Evolutionary conservation across 1,140 invertebrate genomes (phyloP), one percentile per base, ranked within the genome.

Genomic region (Plodia interpunctella): DNA sequence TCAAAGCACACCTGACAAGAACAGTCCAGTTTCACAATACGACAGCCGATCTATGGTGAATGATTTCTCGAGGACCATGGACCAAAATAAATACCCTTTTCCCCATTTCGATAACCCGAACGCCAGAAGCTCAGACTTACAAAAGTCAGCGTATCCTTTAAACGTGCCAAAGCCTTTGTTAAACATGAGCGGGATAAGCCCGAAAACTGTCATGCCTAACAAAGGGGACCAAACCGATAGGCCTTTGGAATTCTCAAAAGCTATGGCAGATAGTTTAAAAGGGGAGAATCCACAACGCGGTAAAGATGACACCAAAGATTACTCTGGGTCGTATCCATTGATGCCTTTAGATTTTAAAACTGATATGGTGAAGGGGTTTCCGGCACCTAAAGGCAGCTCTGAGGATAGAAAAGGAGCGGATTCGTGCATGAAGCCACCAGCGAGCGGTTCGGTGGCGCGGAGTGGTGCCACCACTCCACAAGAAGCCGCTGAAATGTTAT

Each of bases 401-500:
- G 86, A 89, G 38, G 78, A 86, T 50, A 81, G 88, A 28, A 89
- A 89, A 60, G 80, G 83, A 0, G 76, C 85, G 0, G 87, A 90
- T 60, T 74, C 83, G 6, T 84, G 82, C 57, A 90, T 90, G 87
- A 89, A 90, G 59, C 87, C 85, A 5, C 85, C 88, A 0, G 77
- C 80, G 0, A 83, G 82, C 25, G 83, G 82, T 0, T 65, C 82
- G 0, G 84, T 88, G 6, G 74, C 84, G 0, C 63, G 83, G 0
- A 87, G 84, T 51, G 83, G 83, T 0, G 78, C 88, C 0, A 90
- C 91, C 0, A 90, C 90, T 51, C 90, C 91, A 0, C 92, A 93
- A 64, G 92, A 93, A 65, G 91, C 91, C 0, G 90, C 91, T 0
- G 93, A 93, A 64, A 92, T 93, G 86, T 63, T 94, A 5, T 65